Conservation (phyloP, 2,113 vertebrate genomes). For the Romanogobio albipinnatus region DNA sequence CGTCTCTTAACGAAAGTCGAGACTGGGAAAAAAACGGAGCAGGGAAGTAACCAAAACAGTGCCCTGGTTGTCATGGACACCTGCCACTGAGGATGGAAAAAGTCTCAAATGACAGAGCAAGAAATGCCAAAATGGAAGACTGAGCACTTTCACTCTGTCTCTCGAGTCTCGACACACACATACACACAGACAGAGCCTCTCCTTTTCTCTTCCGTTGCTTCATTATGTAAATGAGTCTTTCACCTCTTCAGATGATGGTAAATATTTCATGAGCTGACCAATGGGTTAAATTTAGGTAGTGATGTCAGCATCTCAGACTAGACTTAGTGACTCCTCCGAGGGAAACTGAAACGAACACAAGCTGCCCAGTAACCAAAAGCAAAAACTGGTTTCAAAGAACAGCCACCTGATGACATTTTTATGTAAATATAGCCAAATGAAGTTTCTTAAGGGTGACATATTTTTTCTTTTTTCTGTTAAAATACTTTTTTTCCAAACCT, state of each 20-base stretch:
- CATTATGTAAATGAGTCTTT: conserved; percentile 58
- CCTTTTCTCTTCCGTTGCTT: conserved; percentile 37
- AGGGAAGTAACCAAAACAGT: conserved; percentile 11
- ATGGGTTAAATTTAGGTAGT: conserved; percentile 66
- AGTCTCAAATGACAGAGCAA: conserved; percentile 41
- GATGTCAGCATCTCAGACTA: conserved; percentile 26
- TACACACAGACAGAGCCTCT: conserved; percentile 29
- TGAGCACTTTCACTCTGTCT: conserved; percentile 34
- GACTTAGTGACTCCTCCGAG: not conserved
- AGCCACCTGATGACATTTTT: not conserved
- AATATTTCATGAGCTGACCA: conserved; percentile 72
- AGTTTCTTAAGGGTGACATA: not conserved
- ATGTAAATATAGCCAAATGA: not conserved
- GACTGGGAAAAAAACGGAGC: not conserved
- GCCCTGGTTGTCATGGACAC: conserved; percentile 40
- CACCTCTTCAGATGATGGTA: conserved; percentile 51
- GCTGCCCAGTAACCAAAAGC: not conserved
- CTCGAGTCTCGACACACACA: conserved; percentile 46
- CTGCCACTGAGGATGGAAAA: conserved; percentile 15
- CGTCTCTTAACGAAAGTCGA: not conserved
- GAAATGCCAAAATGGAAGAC: conserved; percentile 2
- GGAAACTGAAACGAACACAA: not conserved
- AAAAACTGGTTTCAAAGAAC: not conserved
- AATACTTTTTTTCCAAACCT: not conserved
- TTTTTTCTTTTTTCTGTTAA: not conserved